phyloP scores from a whole-genome alignment of 53 echinoderm and acorn worm species.

The Temnopleurus reevesii region DNA sequence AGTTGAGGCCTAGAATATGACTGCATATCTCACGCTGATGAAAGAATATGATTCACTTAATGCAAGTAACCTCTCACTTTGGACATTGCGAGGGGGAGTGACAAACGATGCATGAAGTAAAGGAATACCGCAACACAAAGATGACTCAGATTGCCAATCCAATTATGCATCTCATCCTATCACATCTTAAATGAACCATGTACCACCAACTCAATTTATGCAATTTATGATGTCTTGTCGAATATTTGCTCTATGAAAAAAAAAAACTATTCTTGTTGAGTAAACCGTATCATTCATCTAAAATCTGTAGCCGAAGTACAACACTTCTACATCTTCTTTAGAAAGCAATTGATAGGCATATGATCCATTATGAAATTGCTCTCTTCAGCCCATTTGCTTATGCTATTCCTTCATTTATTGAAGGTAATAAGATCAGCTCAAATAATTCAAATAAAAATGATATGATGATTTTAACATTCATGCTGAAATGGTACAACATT shows the following conservation, averaged over 20 bases:
- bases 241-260: not conserved
- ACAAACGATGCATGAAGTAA: not conserved
- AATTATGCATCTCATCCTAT: not conserved
- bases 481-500: not conserved
- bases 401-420: too few species aligned
- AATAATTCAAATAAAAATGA: too few species aligned
- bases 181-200: not conserved
- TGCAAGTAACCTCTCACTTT: not conserved
- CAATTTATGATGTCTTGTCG: not conserved
- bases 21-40: too few species aligned
- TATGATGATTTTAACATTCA: too few species aligned
- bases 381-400: too few species aligned
- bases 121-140: not conserved
- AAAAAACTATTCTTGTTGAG: not conserved
- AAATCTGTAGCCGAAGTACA: not conserved
- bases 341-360: conserved; percentile 27
- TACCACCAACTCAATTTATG: not conserved
- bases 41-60: not conserved
- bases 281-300: not conserved
- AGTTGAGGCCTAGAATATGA: not conserved
- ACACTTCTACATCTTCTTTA: conserved; percentile 20
- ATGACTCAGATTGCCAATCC: conserved; percentile 12
- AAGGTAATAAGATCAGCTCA: too few species aligned
- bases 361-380: too few species aligned
- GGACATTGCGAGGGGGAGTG: not conserved